Evolutionary conservation across 1,140 invertebrate genomes (phyloP), one percentile per base, ranked within the genome.

Genomic region (Cydia amplana): DNA sequence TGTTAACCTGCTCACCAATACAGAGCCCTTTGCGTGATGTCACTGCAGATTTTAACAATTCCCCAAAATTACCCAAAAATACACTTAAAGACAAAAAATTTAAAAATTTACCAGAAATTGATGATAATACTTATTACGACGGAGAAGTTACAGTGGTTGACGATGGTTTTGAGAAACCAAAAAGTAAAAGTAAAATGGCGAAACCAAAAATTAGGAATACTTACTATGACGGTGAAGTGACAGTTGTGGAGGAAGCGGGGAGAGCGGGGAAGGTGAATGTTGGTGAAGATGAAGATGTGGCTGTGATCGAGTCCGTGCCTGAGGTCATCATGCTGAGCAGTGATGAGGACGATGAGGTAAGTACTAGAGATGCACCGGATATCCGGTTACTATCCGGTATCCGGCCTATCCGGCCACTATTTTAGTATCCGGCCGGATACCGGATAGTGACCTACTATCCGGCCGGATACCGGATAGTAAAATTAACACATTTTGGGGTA

Each of bases 321-420:
- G 89, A 90, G 73, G 83, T 93, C 18, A 91, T 92, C 23, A 84
- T 87, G 0, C 72, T 93, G 6, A 92, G 90, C 80, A 93, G 90
- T 49, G 91, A 92, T 75, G 90, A 91, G 73, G 90, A 92, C 10
- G 83, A 85, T 72, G 83, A 87, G 79, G 89, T 89, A 74, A 84
- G 88, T 78, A 28, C 28, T 4, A 28, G 4, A n/a, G n/a, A n/a
- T n/a, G n/a, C n/a, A n/a, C n/a, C n/a, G n/a, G n/a, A n/a, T n/a
- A n/a, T n/a, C n/a, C n/a, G n/a, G n/a, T n/a, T n/a, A n/a, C n/a
- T n/a, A n/a, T n/a, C n/a, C n/a, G n/a, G n/a, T n/a, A n/a, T n/a
- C n/a, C n/a, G n/a, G n/a, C n/a, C n/a, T n/a, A n/a, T n/a, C n/a
- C n/a, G n/a, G n/a, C n/a, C n/a, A n/a, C n/a, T n/a, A n/a, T n/a